Evolutionary conservation across 2,888 invertebrate genomes (phyloP), one percentile per base, ranked within the genome.

Genomic region (Drosophila subquinaria): DNA sequence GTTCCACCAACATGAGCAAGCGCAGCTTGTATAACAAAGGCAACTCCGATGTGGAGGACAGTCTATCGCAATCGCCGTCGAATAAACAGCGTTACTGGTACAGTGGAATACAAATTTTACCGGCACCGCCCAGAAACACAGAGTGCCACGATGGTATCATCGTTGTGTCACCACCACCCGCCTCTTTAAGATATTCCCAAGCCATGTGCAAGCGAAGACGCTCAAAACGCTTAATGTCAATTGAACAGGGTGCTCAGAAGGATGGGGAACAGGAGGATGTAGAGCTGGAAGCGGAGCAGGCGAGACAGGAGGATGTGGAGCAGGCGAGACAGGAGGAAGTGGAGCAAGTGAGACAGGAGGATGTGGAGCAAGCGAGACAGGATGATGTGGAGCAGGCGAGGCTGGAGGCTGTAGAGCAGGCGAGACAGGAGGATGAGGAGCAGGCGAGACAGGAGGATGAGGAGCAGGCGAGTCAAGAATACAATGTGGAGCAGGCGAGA

Each of bases 11-110:
- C 20, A 23, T 1, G 1, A 42, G 11, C 4, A 79, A 64, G 36
- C 79, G 81, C 2, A 65, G 42, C 3, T 74, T 90, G 5, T 90
- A 88, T 27, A 77, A 76, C 0, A 76, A 81, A 36, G 88, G 81
- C 0, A 1, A 67, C 2, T 87, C 85, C 0, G 70, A 76, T 13
- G 10, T 30, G 0, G 79, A 82, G 23, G 62, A 55, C 4, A 30
- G 23, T 13, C 2, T 6, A n/a, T n/a, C n/a, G n/a, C n/a, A n/a
- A n/a, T n/a, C n/a, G n/a, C n/a, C n/a, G n/a, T n/a, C n/a, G n/a
- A n/a, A n/a, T n/a, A n/a, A n/a, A n/a, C n/a, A n/a, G n/a, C n/a
- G n/a, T n/a, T n/a, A n/a, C n/a, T n/a, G n/a, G n/a, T n/a, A n/a
- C n/a, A n/a, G n/a, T 8, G 15, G 4, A 6, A 62, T 59, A 36